These are phyloP conservation scores for Sebastes diaconus DNA, from an alignment of 2,797 vertebrate genomes.

Conservation along the genomic window DNA sequence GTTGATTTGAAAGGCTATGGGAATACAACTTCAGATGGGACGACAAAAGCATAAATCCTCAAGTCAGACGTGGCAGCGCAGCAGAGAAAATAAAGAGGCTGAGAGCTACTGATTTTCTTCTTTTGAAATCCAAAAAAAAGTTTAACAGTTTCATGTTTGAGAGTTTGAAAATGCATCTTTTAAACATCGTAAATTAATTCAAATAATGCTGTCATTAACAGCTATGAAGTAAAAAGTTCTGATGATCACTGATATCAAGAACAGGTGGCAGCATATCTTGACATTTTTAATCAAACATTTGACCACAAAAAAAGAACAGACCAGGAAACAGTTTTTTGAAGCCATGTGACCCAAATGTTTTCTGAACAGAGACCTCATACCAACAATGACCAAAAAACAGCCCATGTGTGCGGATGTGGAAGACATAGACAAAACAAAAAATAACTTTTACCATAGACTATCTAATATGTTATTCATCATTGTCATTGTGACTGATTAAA, in stretches of 20 bases:
- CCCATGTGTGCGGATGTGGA: neutral
- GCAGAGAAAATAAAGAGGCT: slow-evolving; percentile 23
- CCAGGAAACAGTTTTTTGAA: neutral
- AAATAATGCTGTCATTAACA: neutral
- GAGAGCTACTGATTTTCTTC: slow-evolving; percentile 46
- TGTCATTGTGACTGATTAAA: slow-evolving; percentile 19
- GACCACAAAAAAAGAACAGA: neutral
- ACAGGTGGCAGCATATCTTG: neutral
- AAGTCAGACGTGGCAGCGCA: slow-evolving; percentile 38
- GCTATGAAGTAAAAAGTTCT: neutral
- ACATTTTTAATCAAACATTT: slow-evolving; percentile 25
- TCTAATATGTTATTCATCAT: slow-evolving; percentile 2
- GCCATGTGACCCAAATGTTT: slow-evolving; percentile 16
- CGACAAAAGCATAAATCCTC: slow-evolving; percentile 60
- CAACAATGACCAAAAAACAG: neutral
- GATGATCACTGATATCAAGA: neutral
- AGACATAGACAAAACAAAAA: neutral
- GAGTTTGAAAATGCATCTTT: neutral
- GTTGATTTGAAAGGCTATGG: slow-evolving; percentile 74
- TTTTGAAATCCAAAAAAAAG: neutral
- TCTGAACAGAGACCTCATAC: slow-evolving; percentile 4
- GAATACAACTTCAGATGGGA: slow-evolving; percentile 70
- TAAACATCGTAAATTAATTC: neutral
- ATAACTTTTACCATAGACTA: neutral
- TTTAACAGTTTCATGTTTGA: neutral